These are phyloP conservation scores for Xiphydria camelus DNA, from an alignment of 2,888 invertebrate species.

Conservation along the genomic window DNA sequence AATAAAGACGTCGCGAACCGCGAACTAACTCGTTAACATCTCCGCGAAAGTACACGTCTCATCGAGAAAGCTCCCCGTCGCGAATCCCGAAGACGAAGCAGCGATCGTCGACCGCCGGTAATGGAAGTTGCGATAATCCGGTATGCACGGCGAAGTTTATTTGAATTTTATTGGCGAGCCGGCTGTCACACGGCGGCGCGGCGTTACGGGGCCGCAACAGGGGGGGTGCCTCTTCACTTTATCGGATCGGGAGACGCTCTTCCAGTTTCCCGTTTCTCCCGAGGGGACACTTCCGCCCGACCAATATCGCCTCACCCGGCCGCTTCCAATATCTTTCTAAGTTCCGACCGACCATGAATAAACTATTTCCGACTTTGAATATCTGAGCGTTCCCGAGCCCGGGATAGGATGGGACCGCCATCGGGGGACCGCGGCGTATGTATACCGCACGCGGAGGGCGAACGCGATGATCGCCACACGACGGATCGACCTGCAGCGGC, in stretches of 20 bases:
- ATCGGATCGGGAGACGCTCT: constrained; percentile 46
- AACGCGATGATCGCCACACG: too few species aligned
- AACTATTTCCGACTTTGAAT: constrained; percentile 58
- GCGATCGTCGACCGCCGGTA: constrained; percentile 46
- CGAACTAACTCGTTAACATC: too few species aligned
- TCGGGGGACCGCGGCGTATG: too few species aligned
- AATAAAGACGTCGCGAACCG: too few species aligned
- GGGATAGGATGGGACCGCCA: constrained; percentile 41
- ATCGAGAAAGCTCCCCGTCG: neutral
- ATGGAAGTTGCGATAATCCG: constrained; percentile 58
- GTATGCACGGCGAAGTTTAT: constrained; percentile 57
- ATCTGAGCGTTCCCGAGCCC: constrained; percentile 47
- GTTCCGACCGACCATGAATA: constrained; percentile 57
- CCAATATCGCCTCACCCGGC: constrained; percentile 49
- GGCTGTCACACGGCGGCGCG: constrained; percentile 37
- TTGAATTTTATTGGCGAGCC: constrained; percentile 57
- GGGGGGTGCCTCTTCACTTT: constrained; percentile 39
- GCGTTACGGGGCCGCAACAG: constrained; percentile 6
- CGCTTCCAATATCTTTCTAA: constrained; percentile 57
- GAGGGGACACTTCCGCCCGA: constrained; percentile 58
- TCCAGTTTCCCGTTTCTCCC: constrained; percentile 46
- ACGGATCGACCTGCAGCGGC: constrained; percentile 28
- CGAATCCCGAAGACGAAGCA: constrained; percentile 14
- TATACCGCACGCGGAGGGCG: too few species aligned
- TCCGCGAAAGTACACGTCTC: too few species aligned